Evolutionary conservation across 2,888 invertebrate genomes (phyloP).

Genomic region (Laspeyria flexula): DNA sequence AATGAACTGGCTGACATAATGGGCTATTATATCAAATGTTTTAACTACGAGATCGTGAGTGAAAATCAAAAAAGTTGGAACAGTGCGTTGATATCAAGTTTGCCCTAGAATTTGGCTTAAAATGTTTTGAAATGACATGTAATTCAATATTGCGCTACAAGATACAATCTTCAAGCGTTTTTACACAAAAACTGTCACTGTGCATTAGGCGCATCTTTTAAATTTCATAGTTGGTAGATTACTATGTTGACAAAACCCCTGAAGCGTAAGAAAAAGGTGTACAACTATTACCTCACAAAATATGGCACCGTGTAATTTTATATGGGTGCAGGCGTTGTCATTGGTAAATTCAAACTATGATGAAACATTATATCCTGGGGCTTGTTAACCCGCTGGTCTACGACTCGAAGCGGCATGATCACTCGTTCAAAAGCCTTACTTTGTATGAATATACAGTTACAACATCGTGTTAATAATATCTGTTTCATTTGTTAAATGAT

Average conservation of each 20-base stretch:
- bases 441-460: slow-evolving; percentile 59
- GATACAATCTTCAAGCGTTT: slow-evolving; percentile 51
- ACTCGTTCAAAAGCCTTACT: slow-evolving; percentile 53
- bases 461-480: slow-evolving; percentile 10
- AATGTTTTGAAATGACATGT: slow-evolving; percentile 48
- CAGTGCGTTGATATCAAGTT: neutral
- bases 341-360: slow-evolving; percentile 71
- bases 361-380: slow-evolving; percentile 70
- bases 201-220: slow-evolving; percentile 64
- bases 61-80: slow-evolving; percentile 1
- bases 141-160: slow-evolving; percentile 50
- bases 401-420: slow-evolving; percentile 57
- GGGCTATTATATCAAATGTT: slow-evolving; percentile 8
- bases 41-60: slow-evolving; percentile 1
- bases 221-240: slow-evolving; percentile 69
- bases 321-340: slow-evolving; percentile 75
- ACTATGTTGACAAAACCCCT: slow-evolving; percentile 66
- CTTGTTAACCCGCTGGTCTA: slow-evolving; percentile 53
- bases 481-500: slow-evolving; percentile 17
- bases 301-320: slow-evolving; percentile 75
- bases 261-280: slow-evolving; percentile 69
- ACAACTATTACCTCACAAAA: slow-evolving; percentile 75
- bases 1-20: slow-evolving; percentile 8
- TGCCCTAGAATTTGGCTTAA: slow-evolving; percentile 23
- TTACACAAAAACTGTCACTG: slow-evolving; percentile 73